These are phyloP conservation scores for Aspiorhynchus laticeps DNA, from an alignment of 2,113 vertebrate species.

Conservation along the genomic window DNA sequence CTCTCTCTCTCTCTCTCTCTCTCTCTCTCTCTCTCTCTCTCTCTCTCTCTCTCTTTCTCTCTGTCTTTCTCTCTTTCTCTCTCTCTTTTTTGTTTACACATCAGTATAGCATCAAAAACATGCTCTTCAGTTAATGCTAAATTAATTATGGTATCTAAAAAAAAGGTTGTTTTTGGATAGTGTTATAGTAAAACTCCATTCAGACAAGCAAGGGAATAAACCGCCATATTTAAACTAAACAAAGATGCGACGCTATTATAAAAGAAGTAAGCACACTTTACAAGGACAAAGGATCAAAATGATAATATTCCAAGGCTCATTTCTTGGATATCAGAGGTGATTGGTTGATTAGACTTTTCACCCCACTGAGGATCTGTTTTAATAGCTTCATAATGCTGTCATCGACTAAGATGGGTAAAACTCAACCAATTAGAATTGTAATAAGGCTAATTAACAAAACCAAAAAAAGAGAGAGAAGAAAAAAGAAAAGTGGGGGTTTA, in stretches of 20 bases:
- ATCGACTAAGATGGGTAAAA: constrained; percentile 72
- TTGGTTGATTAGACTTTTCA: constrained; percentile 77
- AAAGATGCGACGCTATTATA: constrained; percentile 26
- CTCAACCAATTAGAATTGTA: constrained; percentile 85
- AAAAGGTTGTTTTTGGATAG: not conserved
- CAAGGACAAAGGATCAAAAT: constrained; percentile 76
- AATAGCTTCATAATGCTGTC: constrained; percentile 77
- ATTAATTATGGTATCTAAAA: not conserved
- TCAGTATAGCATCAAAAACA: not conserved
- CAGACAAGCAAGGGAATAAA: constrained; percentile 21
- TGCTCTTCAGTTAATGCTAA: constrained; percentile 1
- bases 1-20: not conserved
- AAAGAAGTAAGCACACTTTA: constrained; percentile 53
- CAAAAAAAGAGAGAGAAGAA: constrained; percentile 79
- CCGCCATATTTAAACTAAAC: constrained; percentile 5
- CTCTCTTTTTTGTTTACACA: constrained; percentile 3
- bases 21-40: not conserved
- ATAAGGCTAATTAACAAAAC: constrained; percentile 96
- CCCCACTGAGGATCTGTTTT: constrained; percentile 74
- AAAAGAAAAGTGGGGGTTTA: constrained; percentile 84
- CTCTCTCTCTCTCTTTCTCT: no score
- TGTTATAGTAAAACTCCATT: not conserved
- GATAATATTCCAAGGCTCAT: constrained; percentile 72
- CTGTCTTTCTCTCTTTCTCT: not conserved
- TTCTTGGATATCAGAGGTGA: constrained; percentile 77